phyloP scores from a whole-genome alignment of 2,113 vertebrate genomes.

The Plectropomus leopardus region DNA sequence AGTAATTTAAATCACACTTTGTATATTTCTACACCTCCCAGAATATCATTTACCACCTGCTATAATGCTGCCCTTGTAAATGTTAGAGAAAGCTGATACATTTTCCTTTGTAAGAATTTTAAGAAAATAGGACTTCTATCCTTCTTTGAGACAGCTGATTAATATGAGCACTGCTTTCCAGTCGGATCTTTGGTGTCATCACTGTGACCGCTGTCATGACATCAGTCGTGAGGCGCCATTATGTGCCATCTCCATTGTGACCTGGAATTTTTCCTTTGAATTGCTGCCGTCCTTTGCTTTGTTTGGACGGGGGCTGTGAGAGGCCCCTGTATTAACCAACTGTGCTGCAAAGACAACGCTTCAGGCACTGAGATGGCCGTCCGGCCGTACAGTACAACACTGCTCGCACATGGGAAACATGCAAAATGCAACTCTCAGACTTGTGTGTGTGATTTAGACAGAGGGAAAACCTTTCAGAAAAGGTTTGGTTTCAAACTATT shows the following conservation, averaged over 20 bases:
- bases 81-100: too few relatives aligned
- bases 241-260: slow-evolving; percentile 76
- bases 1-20: background rate
- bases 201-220: slow-evolving; percentile 13
- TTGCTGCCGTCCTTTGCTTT: slow-evolving; percentile 71
- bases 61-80: background rate
- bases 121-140: background rate
- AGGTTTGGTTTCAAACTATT: background rate
- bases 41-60: background rate
- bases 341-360: slow-evolving; percentile 68
- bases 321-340: slow-evolving; percentile 75
- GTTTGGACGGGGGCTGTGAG: slow-evolving; percentile 65
- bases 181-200: background rate
- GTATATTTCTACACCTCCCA: background rate
- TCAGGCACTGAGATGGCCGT: slow-evolving; percentile 42
- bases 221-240: slow-evolving; percentile 66
- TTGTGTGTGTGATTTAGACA: background rate
- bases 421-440: slow-evolving; percentile 9
- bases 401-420: background rate
- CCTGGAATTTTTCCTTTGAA: slow-evolving; percentile 74
- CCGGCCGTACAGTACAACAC: slow-evolving; percentile 11
- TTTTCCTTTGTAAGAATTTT: background rate
- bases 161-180: background rate
- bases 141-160: background rate
- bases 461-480: background rate